Conservation (phyloP, 2,888 invertebrate species). For the Erpobdella octoculata region DNA sequence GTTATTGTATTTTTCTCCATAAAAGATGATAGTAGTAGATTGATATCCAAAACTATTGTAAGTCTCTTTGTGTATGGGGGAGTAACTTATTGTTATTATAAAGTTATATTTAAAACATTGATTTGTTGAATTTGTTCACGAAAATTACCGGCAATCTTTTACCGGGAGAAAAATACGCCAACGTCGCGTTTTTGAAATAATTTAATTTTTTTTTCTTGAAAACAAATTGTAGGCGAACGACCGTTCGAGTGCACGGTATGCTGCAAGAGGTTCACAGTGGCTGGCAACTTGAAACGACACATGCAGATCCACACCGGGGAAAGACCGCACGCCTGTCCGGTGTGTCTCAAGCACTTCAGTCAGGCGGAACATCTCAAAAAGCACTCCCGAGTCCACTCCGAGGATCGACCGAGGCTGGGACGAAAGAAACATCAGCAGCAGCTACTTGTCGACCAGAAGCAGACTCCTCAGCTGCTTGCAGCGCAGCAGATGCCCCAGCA, state of each 20-base stretch:
- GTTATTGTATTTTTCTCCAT: too few relatives aligned
- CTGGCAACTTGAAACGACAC: conserved; percentile 25
- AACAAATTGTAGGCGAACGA: conserved; percentile 21
- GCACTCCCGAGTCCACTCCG: conserved; percentile 15
- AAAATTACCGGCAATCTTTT: too few relatives aligned
- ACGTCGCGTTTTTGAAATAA: too few relatives aligned
- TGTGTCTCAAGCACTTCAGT: conserved; percentile 23
- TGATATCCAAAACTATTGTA: too few relatives aligned
- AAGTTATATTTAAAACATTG: too few relatives aligned
- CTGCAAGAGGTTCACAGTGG: conserved; percentile 28
- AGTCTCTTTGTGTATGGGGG: too few relatives aligned
- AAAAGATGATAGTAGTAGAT: too few relatives aligned
- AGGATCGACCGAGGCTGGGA: conserved; percentile 6
- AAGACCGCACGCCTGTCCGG: conserved; percentile 18
- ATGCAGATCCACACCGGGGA: conserved; percentile 29
- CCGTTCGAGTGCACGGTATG: conserved; percentile 26
- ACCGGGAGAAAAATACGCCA: too few relatives aligned
- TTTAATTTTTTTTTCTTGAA: too few relatives aligned
- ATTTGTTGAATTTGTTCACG: too few relatives aligned
- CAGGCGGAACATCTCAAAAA: conserved; percentile 26
- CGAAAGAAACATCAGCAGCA: conserved; percentile 20
- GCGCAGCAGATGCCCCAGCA: neutral
- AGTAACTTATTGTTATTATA: too few relatives aligned
- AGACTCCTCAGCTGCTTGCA: neutral
- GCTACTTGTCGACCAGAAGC: neutral